A percentile compares a stretch with the other conserved stretches of the same genome.
phyloP scores from a whole-genome alignment of 2,113 vertebrate species.

The Patagioenas fasciata region DNA sequence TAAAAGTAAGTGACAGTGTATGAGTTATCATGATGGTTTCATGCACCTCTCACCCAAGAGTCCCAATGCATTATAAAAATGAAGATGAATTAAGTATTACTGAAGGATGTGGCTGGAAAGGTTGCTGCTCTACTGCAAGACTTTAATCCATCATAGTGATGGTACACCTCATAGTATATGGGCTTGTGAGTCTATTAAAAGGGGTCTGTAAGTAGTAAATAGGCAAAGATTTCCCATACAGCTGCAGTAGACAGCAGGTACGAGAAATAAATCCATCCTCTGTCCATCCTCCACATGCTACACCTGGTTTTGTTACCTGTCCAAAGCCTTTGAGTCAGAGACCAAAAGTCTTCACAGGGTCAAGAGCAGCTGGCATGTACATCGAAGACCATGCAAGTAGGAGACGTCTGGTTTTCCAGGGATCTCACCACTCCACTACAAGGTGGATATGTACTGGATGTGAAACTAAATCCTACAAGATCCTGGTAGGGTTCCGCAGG shows the following conservation, averaged over 20 bases:
- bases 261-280: not conserved
- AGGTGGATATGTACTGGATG: not conserved
- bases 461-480: not conserved
- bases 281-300: not conserved
- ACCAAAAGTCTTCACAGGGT: not conserved
- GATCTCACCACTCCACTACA: not conserved
- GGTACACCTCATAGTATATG: not conserved
- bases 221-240: not conserved
- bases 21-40: slow-evolving; percentile 29
- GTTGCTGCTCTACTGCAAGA: not conserved
- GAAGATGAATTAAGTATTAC: not conserved
- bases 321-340: not conserved
- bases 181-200: not conserved
- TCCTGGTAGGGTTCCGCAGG: not conserved
- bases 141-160: not conserved
- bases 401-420: not conserved
- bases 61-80: slow-evolving; percentile 29
- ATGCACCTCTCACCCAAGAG: slow-evolving; percentile 13
- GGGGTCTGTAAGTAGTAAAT: not conserved
- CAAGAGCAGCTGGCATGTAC: not conserved
- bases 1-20: slow-evolving; percentile 86
- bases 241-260: not conserved
- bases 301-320: not conserved
- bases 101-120: not conserved
- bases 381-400: not conserved